Base-by-base conservation (phyloP, 2,113 vertebrate species). In the Lophius piscatorius region DNA sequence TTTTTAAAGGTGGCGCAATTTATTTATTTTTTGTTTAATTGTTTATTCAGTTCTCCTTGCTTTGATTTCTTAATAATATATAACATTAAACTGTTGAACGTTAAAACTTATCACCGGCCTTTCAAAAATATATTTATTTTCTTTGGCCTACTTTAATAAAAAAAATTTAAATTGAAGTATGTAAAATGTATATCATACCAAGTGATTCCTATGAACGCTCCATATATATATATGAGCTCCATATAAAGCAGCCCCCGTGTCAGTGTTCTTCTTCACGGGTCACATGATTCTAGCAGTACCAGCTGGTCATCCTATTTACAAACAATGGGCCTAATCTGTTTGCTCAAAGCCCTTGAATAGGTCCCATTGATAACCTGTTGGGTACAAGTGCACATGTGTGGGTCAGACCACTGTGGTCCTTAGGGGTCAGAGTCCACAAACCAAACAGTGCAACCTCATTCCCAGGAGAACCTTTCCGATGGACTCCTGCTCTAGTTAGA, bases 241-340 rank as follows among this genome's bases (percentile, higher is more conserved):
- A n/a, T n/a, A n/a, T n/a, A n/a, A n/a, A n/a, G n/a, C 9, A 5
- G 33, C n/a, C 14, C 45, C 40, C 35, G 51, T 57, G 51, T 54
- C 51, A n/a, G 14, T 63, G 51, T 60, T 55, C 52, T 62, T 71
- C 58, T 66, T 60, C 59, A 70, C 9, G 24, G 80, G 68, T 87
- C 83, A 81, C 16, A 16, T 49, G 42, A 74, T 71, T 70, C 57
- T 54, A 66, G 49, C 46, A 67, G 62, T 29, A 54, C 51, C 80
- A 79, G 76, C 74, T 86, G 81, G 70, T 82, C 60, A 70, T 74
- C 64, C 80, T 57, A 82, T 82, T 72, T 63, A 62, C 64, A 70
- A 71, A 89, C 82, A 88, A 89, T 69, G 56, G 78, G 9, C 40
- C 74, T 61, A 82, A 85, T 78, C 66, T 80, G 65, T 86, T 86